Evolutionary conservation across 2,113 vertebrate species (phyloP).

Genomic region (Oriolus oriolus): DNA sequence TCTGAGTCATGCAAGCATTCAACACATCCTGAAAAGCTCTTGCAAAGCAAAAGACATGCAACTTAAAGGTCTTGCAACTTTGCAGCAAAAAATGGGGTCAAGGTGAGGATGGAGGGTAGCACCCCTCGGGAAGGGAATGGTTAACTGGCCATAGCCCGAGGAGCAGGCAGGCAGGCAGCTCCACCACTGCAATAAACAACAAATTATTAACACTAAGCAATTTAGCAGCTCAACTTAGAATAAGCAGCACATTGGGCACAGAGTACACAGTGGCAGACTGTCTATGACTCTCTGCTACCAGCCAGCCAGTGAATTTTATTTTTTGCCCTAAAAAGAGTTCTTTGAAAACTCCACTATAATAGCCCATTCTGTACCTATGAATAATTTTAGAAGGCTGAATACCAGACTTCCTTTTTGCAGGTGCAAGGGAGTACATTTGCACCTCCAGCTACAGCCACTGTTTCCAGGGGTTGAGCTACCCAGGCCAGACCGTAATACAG

Average conservation of each 20-base stretch:
- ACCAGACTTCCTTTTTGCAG: slow-evolving; percentile 35
- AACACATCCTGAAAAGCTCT: background rate
- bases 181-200: slow-evolving; percentile 18
- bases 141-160: background rate
- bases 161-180: background rate
- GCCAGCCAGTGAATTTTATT: slow-evolving; percentile 57
- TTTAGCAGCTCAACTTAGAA: slow-evolving; percentile 58
- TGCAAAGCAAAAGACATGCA: background rate
- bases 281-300: slow-evolving; percentile 58
- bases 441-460: background rate
- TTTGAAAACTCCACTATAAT: slow-evolving; percentile 58
- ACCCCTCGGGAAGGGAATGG: background rate
- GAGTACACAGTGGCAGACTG: slow-evolving; percentile 65
- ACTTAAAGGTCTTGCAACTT: background rate
- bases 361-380: slow-evolving; percentile 27
- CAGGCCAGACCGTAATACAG: background rate
- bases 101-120: background rate
- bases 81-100: background rate
- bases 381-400: slow-evolving; percentile 42
- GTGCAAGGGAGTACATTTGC: background rate
- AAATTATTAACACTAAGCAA: slow-evolving; percentile 63
- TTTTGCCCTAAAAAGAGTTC: slow-evolving; percentile 58
- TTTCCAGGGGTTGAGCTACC: slow-evolving; percentile 6
- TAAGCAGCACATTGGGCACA: slow-evolving; percentile 60
- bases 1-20: background rate